Evolutionary conservation across 2,888 invertebrate genomes (phyloP), one percentile per base, ranked within the genome.

Genomic region (Hyposoter didymator): DNA sequence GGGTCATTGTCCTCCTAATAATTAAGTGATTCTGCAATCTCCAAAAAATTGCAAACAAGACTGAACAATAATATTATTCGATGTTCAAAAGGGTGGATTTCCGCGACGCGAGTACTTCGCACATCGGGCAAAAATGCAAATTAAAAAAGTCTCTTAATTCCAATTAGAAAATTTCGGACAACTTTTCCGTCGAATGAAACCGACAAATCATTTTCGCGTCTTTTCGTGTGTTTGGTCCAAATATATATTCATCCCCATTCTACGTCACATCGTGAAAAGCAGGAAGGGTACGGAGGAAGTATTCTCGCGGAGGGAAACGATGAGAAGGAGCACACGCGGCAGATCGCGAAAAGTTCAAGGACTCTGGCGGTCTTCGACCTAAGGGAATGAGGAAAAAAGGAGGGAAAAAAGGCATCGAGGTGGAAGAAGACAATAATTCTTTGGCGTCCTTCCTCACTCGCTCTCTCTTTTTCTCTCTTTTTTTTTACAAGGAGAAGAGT

Each of bases 1-100:
- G 89, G 91, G 91, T 91, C 92, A 91, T 91, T 90, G 91, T 88
- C 91, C 92, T 87, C 87, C 84, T 86, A 52, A 72, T 19, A 66
- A 43, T 66, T 19, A 19, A 43, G 39, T 43, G 35, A 66, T 19
- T 19, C 0, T 43, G 43, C 19, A 19, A 43, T 66, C 8, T 8
- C 39, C n/a, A 10, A n/a, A 39, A 10, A 2, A 43, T 43, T 39
- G 39, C 19, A 3, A 43, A n/a, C 35, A 39, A n/a, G 0, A 39
- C 8, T 12, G 7, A 6, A 19, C 35, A 66, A 66, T 4, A 43
- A 43, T 19, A 22, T 7, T 28, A 28, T 22, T 14, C 19, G 3
- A 59, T 4, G 12, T 12, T 14, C 28, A 14, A 14, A 59, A 0
- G 28, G 55, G 55, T 14, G 28, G 8, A 59, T 5, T 28, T 28